Percentiles rank a stretch among this genome's conserved stretches.
These are phyloP conservation scores for Lepidurus apus DNA, from an alignment of 1,140 invertebrate species.

Conservation along the genomic window DNA sequence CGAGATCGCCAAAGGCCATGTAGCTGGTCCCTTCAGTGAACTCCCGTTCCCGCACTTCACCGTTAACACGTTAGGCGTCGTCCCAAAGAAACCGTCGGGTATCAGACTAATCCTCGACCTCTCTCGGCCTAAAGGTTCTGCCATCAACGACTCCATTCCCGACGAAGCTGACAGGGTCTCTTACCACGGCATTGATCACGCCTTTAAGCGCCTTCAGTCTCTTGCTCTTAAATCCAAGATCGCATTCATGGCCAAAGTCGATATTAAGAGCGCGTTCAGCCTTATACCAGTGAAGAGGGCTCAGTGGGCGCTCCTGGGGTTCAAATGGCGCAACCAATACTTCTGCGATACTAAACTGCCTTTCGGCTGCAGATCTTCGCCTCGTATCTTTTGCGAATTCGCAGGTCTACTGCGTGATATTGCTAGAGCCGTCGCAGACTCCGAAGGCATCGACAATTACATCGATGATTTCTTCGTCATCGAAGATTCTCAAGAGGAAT, in stretches of 20 bases:
- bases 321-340: not conserved
- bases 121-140: not conserved
- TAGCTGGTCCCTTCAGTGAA: not conserved
- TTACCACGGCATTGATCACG: not conserved
- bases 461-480: constrained; percentile 15
- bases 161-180: not conserved
- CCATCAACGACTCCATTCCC: not conserved
- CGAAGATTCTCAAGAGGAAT: not conserved
- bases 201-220: not conserved
- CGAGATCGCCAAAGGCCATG: not conserved
- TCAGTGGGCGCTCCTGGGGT: not conserved
- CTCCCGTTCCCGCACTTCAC: not conserved
- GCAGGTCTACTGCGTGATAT: not conserved
- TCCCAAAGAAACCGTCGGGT: not conserved
- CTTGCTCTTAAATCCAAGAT: not conserved
- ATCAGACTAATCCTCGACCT: not conserved
- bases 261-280: not conserved
- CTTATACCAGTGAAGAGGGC: not conserved
- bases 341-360: not conserved
- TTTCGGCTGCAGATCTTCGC: not conserved
- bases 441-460: not conserved
- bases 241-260: not conserved
- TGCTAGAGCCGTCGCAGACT: not conserved
- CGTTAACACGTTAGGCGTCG: not conserved
- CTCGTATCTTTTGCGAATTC: not conserved